These are phyloP conservation scores for Staurois parvus DNA, from an alignment of 2,797 vertebrate genomes.

Conservation along the genomic window DNA sequence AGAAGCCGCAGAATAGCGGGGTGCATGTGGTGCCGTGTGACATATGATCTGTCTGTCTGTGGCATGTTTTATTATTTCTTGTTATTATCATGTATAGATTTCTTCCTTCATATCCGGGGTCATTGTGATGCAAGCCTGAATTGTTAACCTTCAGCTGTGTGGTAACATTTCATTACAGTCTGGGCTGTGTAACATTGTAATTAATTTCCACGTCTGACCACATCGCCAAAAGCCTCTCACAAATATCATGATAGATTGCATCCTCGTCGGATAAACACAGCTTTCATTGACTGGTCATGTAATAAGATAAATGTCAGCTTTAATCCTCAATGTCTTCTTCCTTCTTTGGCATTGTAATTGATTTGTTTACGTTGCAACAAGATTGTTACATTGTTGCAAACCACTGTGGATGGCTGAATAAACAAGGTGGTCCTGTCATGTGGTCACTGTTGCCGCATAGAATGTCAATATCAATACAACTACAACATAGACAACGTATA, in stretches of 20 bases:
- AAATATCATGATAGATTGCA: conserved; percentile 25
- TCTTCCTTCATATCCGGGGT: not conserved
- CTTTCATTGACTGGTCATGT: conserved; percentile 40
- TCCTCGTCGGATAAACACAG: conserved; percentile 34
- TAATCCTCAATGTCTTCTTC: conserved; percentile 3
- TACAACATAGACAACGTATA: too few relatives aligned
- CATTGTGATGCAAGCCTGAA: not conserved
- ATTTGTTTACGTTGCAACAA: not conserved
- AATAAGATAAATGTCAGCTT: conserved; percentile 54
- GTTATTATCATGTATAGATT: too few relatives aligned
- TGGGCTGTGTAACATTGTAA: conserved; percentile 17
- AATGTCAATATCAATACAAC: too few relatives aligned
- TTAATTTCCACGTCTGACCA: conserved; percentile 37
- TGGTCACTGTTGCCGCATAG: not conserved
- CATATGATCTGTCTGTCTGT: too few relatives aligned
- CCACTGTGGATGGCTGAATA: not conserved
- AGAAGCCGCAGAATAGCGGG: too few relatives aligned
- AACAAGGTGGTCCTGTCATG: not conserved
- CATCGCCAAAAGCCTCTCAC: conserved; percentile 11
- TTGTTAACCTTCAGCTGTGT: not conserved
- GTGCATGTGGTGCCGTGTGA: too few relatives aligned
- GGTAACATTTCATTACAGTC: not conserved
- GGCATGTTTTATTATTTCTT: too few relatives aligned
- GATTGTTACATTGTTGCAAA: conserved; percentile 39
- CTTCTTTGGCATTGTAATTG: not conserved